Base-by-base conservation (phyloP, 1,140 invertebrate genomes). In the Drosophila carrolli region DNA sequence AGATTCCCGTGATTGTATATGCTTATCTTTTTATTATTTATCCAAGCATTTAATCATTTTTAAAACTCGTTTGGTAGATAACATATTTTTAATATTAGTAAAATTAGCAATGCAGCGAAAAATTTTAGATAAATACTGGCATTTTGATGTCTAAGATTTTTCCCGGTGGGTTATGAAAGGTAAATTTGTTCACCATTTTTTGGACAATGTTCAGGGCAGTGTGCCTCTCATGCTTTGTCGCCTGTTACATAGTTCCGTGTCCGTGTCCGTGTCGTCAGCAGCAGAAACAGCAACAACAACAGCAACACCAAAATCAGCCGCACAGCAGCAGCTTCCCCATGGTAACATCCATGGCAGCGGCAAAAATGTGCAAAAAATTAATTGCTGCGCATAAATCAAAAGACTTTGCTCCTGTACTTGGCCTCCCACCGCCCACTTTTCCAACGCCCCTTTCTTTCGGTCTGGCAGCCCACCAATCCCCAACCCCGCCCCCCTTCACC, bases 361-460 rank as follows among this genome's bases (percentile, higher is more conserved):
- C 54, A 63, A 66, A 88, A 86, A 86, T 90, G 79, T 73, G 83
- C 86, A 90, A 90, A 90, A 89, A 90, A 90, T 90, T 90, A 90
- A 90, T 90, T 90, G 86, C 82, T 79, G 78, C 57, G 68, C 86
- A 90, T 90, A 90, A 90, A 90, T 90, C 86, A 90, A 90, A 90
- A 90, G 86, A 82, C 79, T 90, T 85, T 90, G 65, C 65, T 77
- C 19, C 53, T 23, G 59, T 50, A 40, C 27, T 27, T 29, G 32
- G 46, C 10, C 48, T 32, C 38, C 16, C 37, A 10, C 10, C 4
- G 0, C 35, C n/a, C 27, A 19, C 14, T 50, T 41, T 67, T 27
- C 37, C 29, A 44, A 16, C 44, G 5, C 27, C 53, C 27, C 57
- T 16, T 23, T 11, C n/a, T 32, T 13, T 16, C 8, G 35, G 5